A percentile compares a stretch with the other conserved stretches of the same genome.
These are phyloP conservation scores for Enteromius afrohamiltoni DNA, from an alignment of 2,797 vertebrate genomes.

Conservation along the genomic window DNA sequence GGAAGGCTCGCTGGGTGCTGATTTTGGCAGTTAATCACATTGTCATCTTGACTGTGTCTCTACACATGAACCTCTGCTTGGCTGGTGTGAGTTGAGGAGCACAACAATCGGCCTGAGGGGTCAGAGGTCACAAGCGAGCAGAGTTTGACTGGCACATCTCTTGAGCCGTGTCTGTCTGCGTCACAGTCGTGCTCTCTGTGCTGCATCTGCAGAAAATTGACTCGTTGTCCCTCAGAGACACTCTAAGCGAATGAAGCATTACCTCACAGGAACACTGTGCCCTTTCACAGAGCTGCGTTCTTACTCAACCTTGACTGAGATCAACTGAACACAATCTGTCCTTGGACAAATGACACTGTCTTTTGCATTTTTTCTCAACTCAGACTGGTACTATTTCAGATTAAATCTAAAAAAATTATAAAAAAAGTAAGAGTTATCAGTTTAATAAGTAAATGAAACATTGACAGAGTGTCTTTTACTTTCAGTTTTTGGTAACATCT, in stretches of 20 bases:
- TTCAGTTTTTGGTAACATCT: too few species aligned
- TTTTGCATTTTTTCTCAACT: background rate
- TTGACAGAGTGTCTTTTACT: background rate
- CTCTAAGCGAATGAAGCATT: background rate
- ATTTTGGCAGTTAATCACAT: slow-evolving; percentile 54
- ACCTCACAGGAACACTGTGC: slow-evolving; percentile 11
- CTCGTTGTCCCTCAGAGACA: slow-evolving; percentile 2
- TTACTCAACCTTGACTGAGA: slow-evolving; percentile 22
- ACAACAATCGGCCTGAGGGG: slow-evolving; percentile 31
- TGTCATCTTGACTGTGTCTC: slow-evolving; percentile 47
- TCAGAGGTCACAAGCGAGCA: background rate
- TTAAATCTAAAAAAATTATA: background rate
- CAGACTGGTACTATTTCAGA: background rate
- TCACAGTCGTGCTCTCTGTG: slow-evolving; percentile 20
- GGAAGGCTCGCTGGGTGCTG: slow-evolving; percentile 59
- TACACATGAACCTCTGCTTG: slow-evolving; percentile 39
- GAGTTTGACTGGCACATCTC: slow-evolving; percentile 17
- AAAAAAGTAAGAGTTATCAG: too few species aligned
- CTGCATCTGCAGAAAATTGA: slow-evolving; percentile 10
- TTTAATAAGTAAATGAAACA: background rate
- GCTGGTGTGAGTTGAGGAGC: slow-evolving; percentile 31
- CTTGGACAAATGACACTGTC: slow-evolving; percentile 12
- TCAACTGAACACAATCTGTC: slow-evolving; percentile 3
- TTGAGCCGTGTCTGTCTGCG: slow-evolving; percentile 8
- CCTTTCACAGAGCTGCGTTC: slow-evolving; percentile 15